Evolutionary conservation across 1,140 invertebrate species (phyloP), one percentile per base, ranked within the genome.

Genomic region (Heterodera schachtii): DNA sequence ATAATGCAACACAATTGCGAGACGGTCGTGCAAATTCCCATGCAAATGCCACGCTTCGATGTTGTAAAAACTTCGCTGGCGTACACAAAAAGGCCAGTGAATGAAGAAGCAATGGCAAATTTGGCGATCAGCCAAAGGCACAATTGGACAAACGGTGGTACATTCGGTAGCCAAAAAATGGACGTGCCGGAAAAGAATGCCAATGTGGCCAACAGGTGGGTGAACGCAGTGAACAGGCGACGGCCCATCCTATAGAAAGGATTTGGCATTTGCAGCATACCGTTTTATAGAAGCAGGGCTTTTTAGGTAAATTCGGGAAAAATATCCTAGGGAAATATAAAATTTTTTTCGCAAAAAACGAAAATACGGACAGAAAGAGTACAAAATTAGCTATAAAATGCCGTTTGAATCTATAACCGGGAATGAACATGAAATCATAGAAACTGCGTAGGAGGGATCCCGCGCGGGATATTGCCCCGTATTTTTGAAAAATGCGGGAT

Each of bases 11-110:
- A 60, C 9, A 82, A 64, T 43, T 78, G 21, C 47, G 78, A 83
- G 13, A 84, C 31, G 41, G 85, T 80, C 69, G 81, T 66, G 83
- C 84, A 88, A 76, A 85, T 73, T 44, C 86, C 86, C 31, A 87
- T 88, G 71, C 85, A 85, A 44, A 85, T 83, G 52, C 49, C 75
- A 41, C 86, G 57, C 2, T 87, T 46, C 46, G 57, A 46, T 44
- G 86, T 85, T 3, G 84, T 86, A 66, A 86, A 84, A 9, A 84
- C 71, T 57, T 84, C 84, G 47, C 80, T 84, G 7, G 80, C 84
- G 52, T 84, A 84, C 31, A 84, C 84, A 60, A 79, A 84, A n/a
- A 84, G 21, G 43, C 82, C 47, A 19, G 84, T 84, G 66, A 85
- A 84, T 1, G 86, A 73, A 47, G 82, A 87, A 21, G 86, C 60